Base-by-base conservation (phyloP, 1,140 invertebrate species). In the Epicauta chinensis region DNA sequence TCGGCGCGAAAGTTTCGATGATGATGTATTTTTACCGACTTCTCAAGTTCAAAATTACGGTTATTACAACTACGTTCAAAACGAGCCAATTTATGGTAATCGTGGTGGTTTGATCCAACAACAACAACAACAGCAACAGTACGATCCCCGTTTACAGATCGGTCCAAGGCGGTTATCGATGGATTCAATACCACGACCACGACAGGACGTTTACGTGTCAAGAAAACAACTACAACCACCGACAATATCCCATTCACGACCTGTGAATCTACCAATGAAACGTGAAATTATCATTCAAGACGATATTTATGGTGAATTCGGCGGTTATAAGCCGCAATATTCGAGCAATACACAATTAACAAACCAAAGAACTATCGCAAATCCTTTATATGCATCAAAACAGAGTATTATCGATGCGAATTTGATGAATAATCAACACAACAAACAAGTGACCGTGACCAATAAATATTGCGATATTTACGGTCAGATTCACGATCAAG, bases 401-500 rank as follows among this genome's bases (percentile, higher is more conserved):
- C 58, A 60, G 45, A 60, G 55, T 46, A 55, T 56, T n/a, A 40
- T 37, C 3, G 59, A 60, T 14, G 38, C 44, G 29, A 49, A 55
- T 42, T 53, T 58, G 41, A 17, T 46, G 38, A 47, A 58, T 29
- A 35, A 16, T 16, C 15, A 43, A 17, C 40, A 16, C 10, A 54
- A 44, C 36, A 64, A 59, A 51, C 60, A 63, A 51, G 56, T 64
- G 10, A 60, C 62, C 3, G 61, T 71, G 11, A 60, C 38, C 7
- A 64, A 71, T 53, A 68, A 64, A 63, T 58, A 63, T 12, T 71
- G 67, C 46, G 69, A 71, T 58, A 63, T 71, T 9, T 71, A 71
- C 38, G 69, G 69, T 3, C 60, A 67, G 43, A 71, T 71, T 31
- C 67, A 71, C 51, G 69, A 71, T 37, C 17, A 54, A 29, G 17